phyloP scores from a whole-genome alignment of 2,113 vertebrate genomes.

The Crocuta crocuta region DNA sequence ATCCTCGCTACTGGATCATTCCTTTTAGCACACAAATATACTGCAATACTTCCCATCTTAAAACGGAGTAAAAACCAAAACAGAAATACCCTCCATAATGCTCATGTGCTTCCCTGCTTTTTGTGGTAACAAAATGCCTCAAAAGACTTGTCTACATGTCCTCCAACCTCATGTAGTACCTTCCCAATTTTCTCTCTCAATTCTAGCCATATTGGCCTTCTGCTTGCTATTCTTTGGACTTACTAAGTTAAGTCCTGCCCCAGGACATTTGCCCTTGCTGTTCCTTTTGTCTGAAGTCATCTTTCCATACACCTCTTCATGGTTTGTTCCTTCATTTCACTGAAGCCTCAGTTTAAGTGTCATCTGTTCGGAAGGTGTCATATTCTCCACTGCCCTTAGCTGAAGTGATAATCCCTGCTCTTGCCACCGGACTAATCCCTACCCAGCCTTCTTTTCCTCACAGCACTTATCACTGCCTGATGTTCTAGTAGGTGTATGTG shows the following conservation, averaged over 20 bases:
- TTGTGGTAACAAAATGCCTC: neutral
- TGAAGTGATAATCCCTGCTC: neutral
- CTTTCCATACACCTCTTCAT: neutral
- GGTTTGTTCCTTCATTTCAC: neutral
- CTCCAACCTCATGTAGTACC: neutral
- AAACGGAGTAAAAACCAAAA: neutral
- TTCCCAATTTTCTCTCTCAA: neutral
- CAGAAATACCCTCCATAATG: neutral
- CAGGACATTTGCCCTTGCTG: neutral
- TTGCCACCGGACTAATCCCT: neutral
- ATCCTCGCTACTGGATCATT: neutral
- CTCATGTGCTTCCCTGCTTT: neutral
- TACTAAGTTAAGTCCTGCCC: neutral
- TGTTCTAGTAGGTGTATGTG: neutral
- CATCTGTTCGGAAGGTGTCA: neutral
- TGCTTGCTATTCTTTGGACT: neutral
- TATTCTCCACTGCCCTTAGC: neutral
- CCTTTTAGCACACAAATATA: neutral
- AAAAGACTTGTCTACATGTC: neutral
- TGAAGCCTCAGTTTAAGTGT: neutral
- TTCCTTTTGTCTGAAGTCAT: neutral
- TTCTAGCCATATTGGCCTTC: no score
- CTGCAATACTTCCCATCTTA: neutral
- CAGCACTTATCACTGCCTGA: neutral
- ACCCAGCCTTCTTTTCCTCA: neutral